Conservation (phyloP, 2,888 invertebrate genomes). For the Eupithecia inturbata region DNA sequence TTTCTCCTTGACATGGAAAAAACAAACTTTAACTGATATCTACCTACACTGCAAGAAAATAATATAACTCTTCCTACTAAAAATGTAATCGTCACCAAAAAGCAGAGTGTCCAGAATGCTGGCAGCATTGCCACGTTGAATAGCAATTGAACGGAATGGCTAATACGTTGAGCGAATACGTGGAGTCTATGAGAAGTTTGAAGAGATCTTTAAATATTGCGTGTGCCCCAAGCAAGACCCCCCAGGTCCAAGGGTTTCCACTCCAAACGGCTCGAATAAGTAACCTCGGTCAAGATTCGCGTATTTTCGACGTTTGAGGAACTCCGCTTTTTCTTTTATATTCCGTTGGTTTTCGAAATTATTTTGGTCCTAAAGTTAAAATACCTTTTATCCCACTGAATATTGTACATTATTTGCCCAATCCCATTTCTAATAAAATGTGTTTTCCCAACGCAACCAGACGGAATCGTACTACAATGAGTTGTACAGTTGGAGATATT, state of each 20-base stretch:
- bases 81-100: background rate
- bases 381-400: background rate
- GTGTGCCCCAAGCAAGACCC: background rate
- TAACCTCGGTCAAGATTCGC: background rate
- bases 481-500: slow-evolving; percentile 79
- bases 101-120: background rate
- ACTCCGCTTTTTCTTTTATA: background rate
- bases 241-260: background rate
- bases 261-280: background rate
- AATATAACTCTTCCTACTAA: background rate
- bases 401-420: background rate
- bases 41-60: background rate
- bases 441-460: slow-evolving; percentile 72
- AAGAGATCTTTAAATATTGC: background rate
- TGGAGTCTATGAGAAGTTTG: background rate
- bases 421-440: slow-evolving; percentile 41
- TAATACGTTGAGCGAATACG: background rate
- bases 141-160: background rate
- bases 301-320: background rate
- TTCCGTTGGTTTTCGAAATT: background rate
- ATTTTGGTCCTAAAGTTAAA: background rate
- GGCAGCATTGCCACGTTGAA: background rate
- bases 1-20: background rate
- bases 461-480: slow-evolving; percentile 80
- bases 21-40: background rate